Conservation (phyloP, 2,797 vertebrate species). For the Sphaeramia orbicularis region DNA sequence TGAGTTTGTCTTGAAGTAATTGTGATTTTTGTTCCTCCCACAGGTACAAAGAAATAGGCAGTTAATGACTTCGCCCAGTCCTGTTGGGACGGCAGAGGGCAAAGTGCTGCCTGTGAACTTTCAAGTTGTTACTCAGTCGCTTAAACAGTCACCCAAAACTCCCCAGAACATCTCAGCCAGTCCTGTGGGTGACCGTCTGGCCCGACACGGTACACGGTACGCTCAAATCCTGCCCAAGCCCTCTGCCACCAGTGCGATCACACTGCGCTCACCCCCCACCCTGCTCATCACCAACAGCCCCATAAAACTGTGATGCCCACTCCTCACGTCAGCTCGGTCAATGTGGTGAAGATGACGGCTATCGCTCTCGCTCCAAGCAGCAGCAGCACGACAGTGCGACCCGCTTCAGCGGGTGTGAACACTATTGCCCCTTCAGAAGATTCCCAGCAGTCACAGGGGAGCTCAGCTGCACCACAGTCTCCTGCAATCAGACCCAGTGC, state of each 20-base stretch:
- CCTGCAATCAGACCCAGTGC: constrained; percentile 81
- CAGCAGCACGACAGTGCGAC: constrained; percentile 83
- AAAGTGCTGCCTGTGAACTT: constrained; percentile 98
- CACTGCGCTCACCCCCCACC: constrained; percentile 96
- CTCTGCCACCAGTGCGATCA: constrained; percentile 94
- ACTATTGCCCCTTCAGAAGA: constrained; percentile 86
- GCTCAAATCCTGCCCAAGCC: constrained; percentile 98
- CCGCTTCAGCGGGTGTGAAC: constrained; percentile 84
- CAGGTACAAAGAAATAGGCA: constrained; percentile 95
- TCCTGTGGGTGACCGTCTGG: constrained; percentile 95
- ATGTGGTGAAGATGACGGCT: constrained; percentile 98
- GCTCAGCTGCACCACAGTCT: constrained; percentile 84
- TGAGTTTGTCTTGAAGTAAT: background rate
- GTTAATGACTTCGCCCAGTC: constrained; percentile 96
- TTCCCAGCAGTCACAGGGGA: constrained; percentile 84
- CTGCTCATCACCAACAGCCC: constrained; percentile 98
- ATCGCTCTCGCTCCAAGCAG: constrained; percentile 94
- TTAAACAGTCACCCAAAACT: constrained; percentile 97
- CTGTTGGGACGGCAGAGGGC: constrained; percentile 91
- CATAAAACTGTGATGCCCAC: constrained; percentile 96
- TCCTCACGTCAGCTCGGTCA: constrained; percentile 94
- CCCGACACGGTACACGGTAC: constrained; percentile 91
- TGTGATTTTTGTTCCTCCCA: constrained; percentile 32
- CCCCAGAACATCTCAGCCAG: constrained; percentile 95
- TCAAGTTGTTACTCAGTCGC: constrained; percentile 96